Percentiles rank a stretch among this genome's conserved stretches.
Conservation (phyloP, 2,888 invertebrate species). For the Rhimphoctona megacephalus region DNA sequence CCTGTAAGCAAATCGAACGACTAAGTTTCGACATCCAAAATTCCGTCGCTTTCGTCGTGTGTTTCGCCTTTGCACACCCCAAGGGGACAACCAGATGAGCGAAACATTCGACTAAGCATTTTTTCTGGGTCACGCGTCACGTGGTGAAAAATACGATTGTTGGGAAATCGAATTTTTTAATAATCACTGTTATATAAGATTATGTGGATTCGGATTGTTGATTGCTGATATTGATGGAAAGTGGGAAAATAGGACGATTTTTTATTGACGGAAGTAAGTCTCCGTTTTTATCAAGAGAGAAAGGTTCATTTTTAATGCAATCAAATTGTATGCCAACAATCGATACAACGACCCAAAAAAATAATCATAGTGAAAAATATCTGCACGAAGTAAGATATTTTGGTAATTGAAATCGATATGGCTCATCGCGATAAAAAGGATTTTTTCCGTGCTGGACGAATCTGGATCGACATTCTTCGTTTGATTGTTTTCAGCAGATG, state of each 20-base stretch:
- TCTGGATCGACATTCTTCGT: constrained; percentile 35
- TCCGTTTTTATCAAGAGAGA: neutral
- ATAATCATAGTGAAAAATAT: neutral
- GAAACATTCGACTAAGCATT: constrained; percentile 28
- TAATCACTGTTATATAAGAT: neutral
- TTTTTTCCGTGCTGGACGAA: neutral
- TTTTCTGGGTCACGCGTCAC: constrained; percentile 7
- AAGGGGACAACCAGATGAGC: neutral
- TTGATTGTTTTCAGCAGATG: constrained; percentile 19
- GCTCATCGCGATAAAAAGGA: neutral
- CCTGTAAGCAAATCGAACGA: constrained; percentile 32
- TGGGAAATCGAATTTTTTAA: neutral
- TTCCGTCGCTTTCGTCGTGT: constrained; percentile 25
- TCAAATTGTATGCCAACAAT: neutral
- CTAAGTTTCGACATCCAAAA: constrained; percentile 59
- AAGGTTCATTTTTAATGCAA: neutral
- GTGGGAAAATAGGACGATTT: neutral
- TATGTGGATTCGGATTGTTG: neutral
- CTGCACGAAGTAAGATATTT: neutral
- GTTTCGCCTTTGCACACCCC: constrained; percentile 3
- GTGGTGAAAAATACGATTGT: neutral
- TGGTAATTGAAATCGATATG: neutral
- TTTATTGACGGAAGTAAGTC: neutral
- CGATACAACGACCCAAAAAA: neutral
- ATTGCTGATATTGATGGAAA: neutral